Conservation (phyloP, 2,797 vertebrate species). For the Thalassophryne amazonica region DNA sequence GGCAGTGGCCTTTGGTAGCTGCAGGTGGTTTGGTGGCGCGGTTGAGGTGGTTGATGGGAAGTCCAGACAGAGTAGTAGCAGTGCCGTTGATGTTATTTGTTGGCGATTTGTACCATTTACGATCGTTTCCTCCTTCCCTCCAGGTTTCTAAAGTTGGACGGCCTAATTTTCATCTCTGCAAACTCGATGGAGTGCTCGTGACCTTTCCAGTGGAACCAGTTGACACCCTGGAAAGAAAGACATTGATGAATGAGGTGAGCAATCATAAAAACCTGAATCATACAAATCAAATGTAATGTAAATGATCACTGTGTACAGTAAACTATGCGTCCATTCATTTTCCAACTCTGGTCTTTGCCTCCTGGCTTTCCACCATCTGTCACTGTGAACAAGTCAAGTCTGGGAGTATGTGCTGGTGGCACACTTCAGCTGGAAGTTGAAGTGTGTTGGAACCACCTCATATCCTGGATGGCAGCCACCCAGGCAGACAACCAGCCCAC, state of each 20-base stretch:
- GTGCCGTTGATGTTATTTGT: slow-evolving; percentile 24
- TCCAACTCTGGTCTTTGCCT: no score
- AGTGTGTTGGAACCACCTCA: no score
- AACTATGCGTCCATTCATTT: no score
- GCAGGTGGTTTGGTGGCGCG: slow-evolving; percentile 44
- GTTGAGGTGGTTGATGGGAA: slow-evolving; percentile 32
- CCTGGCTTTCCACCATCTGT: no score
- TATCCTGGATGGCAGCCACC: no score
- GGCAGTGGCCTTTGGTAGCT: slow-evolving; percentile 80
- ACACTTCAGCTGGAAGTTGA: no score
- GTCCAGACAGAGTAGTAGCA: slow-evolving; percentile 40
- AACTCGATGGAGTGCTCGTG: slow-evolving; percentile 94
- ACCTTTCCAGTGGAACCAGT: slow-evolving; percentile 99
- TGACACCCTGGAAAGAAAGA: slow-evolving; percentile 81
- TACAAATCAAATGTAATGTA: no score
- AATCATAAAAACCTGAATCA: no score
- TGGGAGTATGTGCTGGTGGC: no score
- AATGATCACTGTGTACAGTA: no score
- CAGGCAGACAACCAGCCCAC: no score
- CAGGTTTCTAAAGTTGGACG: slow-evolving; percentile 91
- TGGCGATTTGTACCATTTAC: slow-evolving; percentile 55
- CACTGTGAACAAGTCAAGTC: no score
- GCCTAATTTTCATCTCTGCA: slow-evolving; percentile 96
- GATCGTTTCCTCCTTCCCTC: slow-evolving; percentile 93
- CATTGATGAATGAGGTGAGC: background rate